Conservation (phyloP, 2,797 vertebrate species). For the Cheirogaleus major region DNA sequence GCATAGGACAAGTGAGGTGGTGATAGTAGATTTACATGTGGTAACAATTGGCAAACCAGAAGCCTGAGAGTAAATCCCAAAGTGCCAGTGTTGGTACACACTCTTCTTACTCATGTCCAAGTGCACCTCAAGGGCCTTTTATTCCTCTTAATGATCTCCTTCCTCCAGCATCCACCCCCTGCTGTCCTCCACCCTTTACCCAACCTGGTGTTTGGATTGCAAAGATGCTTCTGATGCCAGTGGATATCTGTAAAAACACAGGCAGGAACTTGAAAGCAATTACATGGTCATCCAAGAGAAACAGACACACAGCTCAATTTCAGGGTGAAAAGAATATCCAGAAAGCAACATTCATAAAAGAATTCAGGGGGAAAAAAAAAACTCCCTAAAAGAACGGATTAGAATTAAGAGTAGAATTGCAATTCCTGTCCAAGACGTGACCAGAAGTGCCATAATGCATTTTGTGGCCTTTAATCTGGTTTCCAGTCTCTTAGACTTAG, state of each 20-base stretch:
- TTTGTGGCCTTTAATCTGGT: not conserved
- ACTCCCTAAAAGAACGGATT: not conserved
- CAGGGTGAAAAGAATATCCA: not conserved
- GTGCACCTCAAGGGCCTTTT: not conserved
- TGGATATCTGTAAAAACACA: conserved; percentile 27
- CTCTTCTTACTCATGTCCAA: not conserved
- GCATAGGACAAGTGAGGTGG: too few species aligned
- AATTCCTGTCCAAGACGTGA: not conserved
- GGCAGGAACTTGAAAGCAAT: not conserved
- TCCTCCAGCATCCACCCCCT: not conserved
- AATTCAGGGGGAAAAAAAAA: not conserved
- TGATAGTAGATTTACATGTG: not conserved
- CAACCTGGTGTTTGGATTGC: not conserved
- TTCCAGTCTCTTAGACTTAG: conserved; percentile 1
- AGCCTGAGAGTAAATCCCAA: not conserved
- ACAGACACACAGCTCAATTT: conserved; percentile 6
- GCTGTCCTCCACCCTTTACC: not conserved
- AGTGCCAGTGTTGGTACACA: not conserved
- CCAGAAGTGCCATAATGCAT: not conserved
- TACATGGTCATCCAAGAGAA: not conserved
- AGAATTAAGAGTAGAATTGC: not conserved
- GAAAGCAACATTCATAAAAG: not conserved
- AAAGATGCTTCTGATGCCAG: not conserved
- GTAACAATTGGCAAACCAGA: not conserved
- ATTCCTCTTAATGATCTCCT: not conserved